Percentiles rank a stretch among this genome's conserved stretches.
Conservation (phyloP, 2,113 vertebrate species). For the Oreochromis niloticus region DNA sequence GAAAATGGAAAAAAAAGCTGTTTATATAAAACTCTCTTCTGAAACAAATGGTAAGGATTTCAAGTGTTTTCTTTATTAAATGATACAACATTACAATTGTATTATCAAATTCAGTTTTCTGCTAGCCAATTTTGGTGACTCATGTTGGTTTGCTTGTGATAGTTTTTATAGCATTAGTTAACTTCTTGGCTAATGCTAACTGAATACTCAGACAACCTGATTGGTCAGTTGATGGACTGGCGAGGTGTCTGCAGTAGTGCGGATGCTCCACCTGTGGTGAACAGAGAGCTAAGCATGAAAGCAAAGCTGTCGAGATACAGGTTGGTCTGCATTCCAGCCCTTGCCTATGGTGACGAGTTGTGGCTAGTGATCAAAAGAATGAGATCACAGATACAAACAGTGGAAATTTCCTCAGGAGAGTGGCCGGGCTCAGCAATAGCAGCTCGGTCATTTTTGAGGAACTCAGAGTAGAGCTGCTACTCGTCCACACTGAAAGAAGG, state of each 20-base stretch:
- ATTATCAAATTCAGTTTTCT: background rate
- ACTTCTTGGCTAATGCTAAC: background rate
- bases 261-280: background rate
- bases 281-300: background rate
- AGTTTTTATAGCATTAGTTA: background rate
- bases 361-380: background rate
- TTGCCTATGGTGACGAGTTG: background rate
- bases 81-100: no score
- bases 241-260: fast-evolving
- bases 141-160: background rate
- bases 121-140: background rate
- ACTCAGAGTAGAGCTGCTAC: background rate
- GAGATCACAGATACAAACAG: background rate
- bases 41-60: background rate
- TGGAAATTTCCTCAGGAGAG: background rate
- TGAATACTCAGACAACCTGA: background rate
- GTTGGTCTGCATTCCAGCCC: background rate
- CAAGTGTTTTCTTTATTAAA: background rate
- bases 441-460: background rate
- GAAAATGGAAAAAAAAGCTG: fast-evolving
- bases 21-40: background rate
- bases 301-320: background rate
- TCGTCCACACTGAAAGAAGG: background rate
- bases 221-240: background rate
- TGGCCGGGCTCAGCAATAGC: background rate